Conservation (phyloP, 2,797 vertebrate genomes). For the Helarctos malayanus region DNA sequence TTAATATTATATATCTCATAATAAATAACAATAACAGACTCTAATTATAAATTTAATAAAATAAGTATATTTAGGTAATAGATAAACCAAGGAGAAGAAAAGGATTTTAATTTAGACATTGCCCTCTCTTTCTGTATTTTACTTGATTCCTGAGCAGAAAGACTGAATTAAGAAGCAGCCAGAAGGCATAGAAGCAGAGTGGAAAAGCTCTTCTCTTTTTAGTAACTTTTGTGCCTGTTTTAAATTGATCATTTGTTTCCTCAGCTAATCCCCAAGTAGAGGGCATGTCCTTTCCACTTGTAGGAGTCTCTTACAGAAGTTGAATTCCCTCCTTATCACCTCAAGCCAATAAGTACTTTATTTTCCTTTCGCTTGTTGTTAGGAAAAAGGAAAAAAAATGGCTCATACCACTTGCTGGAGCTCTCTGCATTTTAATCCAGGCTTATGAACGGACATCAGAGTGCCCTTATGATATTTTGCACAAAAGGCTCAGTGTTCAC, state of each 20-base stretch:
- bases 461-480: conserved; percentile 90
- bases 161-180: conserved; percentile 76
- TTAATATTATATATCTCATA: not conserved
- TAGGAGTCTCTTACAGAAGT: conserved; percentile 88
- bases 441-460: conserved; percentile 91
- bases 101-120: not conserved
- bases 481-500: conserved; percentile 97
- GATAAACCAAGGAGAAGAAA: not conserved
- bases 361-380: conserved; percentile 87
- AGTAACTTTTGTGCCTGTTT: conserved; percentile 80
- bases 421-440: conserved; percentile 94
- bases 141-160: conserved; percentile 68
- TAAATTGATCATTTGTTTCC: conserved; percentile 86
- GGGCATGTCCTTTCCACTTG: conserved; percentile 86
- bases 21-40: not conserved
- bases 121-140: conserved; percentile 7
- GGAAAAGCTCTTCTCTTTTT: conserved; percentile 80
- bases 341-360: conserved; percentile 87
- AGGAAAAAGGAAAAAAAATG: conserved; percentile 76
- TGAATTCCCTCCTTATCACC: conserved; percentile 88
- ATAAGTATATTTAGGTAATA: not conserved
- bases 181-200: conserved; percentile 7
- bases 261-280: conserved; percentile 89
- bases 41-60: not conserved
- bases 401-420: conserved; percentile 90